These are phyloP conservation scores for Xestia xanthographa DNA, from an alignment of 2,888 invertebrate genomes.

Conservation along the genomic window DNA sequence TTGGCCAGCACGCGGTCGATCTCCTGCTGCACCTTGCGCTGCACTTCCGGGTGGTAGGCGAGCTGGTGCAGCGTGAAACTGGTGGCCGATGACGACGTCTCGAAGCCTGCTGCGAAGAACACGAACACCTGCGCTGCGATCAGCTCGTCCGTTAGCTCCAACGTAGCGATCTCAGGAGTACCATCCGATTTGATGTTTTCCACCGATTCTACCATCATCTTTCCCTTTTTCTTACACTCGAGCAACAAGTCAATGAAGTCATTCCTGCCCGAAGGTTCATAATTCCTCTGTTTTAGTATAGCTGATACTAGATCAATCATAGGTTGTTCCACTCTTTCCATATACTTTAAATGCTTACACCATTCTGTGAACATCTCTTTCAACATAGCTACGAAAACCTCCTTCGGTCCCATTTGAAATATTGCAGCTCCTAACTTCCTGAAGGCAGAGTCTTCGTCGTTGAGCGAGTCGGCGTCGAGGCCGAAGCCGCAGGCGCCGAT, in stretches of 20 bases:
- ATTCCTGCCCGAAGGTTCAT: conserved; percentile 75
- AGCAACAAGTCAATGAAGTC: conserved; percentile 80
- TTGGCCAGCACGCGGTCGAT: conserved; percentile 74
- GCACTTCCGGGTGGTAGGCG: conserved; percentile 76
- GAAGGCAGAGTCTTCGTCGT: conserved; percentile 77
- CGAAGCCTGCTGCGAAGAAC: conserved; percentile 81
- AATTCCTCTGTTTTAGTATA: conserved; percentile 76
- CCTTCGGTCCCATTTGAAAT: conserved; percentile 66
- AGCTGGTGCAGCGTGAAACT: conserved; percentile 80
- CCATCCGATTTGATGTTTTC: conserved; percentile 75
- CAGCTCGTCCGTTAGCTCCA: conserved; percentile 75
- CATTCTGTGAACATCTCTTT: conserved; percentile 76
- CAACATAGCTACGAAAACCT: conserved; percentile 66
- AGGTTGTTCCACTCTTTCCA: conserved; percentile 72
- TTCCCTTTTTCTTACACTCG: conserved; percentile 75
- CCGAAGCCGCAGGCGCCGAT: conserved; percentile 83
- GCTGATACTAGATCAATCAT: conserved; percentile 72
- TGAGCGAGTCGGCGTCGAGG: conserved; percentile 78
- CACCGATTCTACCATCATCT: conserved; percentile 75
- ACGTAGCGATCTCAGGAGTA: conserved; percentile 65
- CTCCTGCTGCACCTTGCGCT: conserved; percentile 75
- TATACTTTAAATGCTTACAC: conserved; percentile 70
- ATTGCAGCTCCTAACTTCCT: conserved; percentile 77
- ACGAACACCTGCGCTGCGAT: conserved; percentile 79
- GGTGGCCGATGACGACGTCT: conserved; percentile 80